These are phyloP conservation scores for Cosmia pyralina DNA, from an alignment of 2,888 invertebrate genomes.

Conservation along the genomic window DNA sequence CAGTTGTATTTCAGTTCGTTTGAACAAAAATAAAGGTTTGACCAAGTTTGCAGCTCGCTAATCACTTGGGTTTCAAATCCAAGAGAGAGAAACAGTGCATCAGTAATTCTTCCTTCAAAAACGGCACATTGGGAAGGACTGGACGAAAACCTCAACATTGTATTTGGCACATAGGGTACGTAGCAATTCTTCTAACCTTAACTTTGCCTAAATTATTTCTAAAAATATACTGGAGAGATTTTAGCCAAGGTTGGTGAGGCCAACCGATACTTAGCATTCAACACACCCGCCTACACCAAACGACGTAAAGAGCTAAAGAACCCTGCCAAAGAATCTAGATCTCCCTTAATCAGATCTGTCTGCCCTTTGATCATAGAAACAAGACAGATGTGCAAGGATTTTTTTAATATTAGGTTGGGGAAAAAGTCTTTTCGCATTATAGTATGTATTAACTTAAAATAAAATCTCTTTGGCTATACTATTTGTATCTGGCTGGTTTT, in stretches of 20 bases:
- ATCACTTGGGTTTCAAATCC: neutral
- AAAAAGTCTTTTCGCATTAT: no score
- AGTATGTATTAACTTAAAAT: no score
- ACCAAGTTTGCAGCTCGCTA: neutral
- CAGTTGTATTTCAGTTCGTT: neutral
- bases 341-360: conserved; percentile 34
- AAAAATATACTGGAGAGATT: neutral
- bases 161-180: neutral
- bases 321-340: conserved; percentile 6
- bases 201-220: neutral
- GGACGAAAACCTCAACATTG: neutral
- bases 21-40: neutral
- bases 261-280: conserved; percentile 23
- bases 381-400: conserved; percentile 13
- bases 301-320: neutral
- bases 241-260: neutral
- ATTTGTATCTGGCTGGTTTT: no score
- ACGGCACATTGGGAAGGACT: no score
- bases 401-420: no score
- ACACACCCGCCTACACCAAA: conserved; percentile 7
- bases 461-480: no score
- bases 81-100: neutral
- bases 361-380: conserved; percentile 20
- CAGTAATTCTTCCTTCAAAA: neutral
- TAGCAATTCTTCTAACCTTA: neutral